Evolutionary conservation across 2,888 invertebrate genomes (phyloP).

Genomic region (Neocrepidodera transversa): DNA sequence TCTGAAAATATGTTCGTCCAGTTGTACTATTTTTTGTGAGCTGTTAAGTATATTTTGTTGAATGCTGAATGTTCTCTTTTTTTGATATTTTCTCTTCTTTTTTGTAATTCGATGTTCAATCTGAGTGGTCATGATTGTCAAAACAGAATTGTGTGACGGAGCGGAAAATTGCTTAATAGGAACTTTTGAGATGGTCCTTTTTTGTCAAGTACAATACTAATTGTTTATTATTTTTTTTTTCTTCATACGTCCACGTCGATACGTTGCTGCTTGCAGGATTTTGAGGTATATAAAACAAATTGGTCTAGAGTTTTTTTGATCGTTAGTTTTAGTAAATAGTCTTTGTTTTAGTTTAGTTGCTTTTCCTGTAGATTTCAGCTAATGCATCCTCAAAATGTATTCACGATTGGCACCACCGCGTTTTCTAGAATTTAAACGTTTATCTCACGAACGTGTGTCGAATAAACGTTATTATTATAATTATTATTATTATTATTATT

Average conservation of each 20-base stretch:
- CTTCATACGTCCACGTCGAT: conserved; percentile 66
- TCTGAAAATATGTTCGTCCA: conserved; percentile 17
- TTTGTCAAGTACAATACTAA: conserved; percentile 65
- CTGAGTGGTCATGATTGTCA: conserved; percentile 58
- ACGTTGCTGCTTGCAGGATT: conserved; percentile 78
- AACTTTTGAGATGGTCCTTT: conserved; percentile 94
- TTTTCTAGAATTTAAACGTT: conserved; percentile 24
- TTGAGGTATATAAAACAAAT: conserved; percentile 76
- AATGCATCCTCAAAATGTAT: conserved; percentile 40
- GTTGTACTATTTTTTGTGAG: conserved; percentile 29
- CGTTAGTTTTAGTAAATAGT: conserved; percentile 59
- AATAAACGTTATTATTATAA: conserved; percentile 31
- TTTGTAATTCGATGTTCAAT: conserved; percentile 54
- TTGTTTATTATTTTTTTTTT: conserved; percentile 68
- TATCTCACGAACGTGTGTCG: conserved; percentile 18
- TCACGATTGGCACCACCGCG: conserved; percentile 32
- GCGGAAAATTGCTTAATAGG: conserved; percentile 66
- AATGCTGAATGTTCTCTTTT: conserved; percentile 58
- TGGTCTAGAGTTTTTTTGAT: conserved; percentile 57
- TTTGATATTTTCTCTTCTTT: conserved; percentile 45
- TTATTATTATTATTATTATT: too few species aligned
- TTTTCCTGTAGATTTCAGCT: conserved; percentile 58
- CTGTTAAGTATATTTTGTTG: conserved; percentile 44
- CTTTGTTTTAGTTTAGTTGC: conserved; percentile 61
- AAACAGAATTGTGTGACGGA: conserved; percentile 39